Base-by-base conservation (phyloP, 2,113 vertebrate genomes). In the Lonchura striata region DNA sequence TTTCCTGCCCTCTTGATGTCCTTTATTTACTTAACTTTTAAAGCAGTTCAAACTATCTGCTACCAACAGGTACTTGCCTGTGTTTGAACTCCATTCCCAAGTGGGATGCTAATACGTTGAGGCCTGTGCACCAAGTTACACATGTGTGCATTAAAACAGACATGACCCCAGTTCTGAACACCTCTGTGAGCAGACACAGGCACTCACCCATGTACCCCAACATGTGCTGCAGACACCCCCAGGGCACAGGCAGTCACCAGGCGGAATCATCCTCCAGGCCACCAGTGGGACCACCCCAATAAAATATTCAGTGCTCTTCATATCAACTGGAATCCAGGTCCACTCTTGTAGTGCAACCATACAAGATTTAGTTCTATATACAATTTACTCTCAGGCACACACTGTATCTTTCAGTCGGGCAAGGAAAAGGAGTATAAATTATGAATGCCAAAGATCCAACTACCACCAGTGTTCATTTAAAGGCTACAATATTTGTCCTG, bases 111-210 rank as follows among this genome's bases (percentile, higher is more conserved):
- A 50, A 54, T 1, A 66, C 24, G 33, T 6, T 14, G 50, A 88
- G 57, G 57, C 21, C 54, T 6, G 5, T 41, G 75, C 17, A 6
- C 35, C 10, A 69, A 47, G 15, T 35, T 47, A 35, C 1, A 0
- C 0, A 0, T 2, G 31, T 0, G 1, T 16, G 35, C 47, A 82
- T 15, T 47, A 24, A 19, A 75, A 18, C 13, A 50, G 28, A 49
- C 1, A 1, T 15, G 33, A 6, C 54, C 54, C 23, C 86, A n/a
- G 64, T 13, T 57, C 23, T 6, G 8, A 63, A 24, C 2, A 2
- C 9, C 47, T 27, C 39, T 0, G 25, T 2, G 15, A 3, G 0
- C 0, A 44, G 41, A 69, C 39, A 68, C 10, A 22, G 72, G 14
- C 41, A 63, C 33, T 17, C 9, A 19, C 25, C 15, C 9, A 10